These are phyloP conservation scores for Temnothorax nylanderi DNA, from an alignment of 1,140 invertebrate genomes.

Conservation along the genomic window DNA sequence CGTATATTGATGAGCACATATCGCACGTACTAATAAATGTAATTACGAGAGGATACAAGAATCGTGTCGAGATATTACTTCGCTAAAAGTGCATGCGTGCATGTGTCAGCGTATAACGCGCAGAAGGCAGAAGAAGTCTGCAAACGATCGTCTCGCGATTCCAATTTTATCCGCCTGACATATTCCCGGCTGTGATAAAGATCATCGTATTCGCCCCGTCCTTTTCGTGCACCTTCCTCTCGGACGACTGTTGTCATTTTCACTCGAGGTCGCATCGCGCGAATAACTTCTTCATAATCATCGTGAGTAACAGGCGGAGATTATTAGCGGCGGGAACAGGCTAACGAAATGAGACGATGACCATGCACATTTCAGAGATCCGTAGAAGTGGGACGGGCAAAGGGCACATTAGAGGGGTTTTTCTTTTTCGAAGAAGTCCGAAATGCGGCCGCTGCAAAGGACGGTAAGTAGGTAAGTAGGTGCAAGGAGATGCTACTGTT, in stretches of 20 bases:
- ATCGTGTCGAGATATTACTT: background rate
- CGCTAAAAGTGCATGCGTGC: background rate
- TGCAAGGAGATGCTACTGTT: conserved; percentile 54
- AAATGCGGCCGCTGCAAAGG: background rate
- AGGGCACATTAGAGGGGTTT: conserved; percentile 26
- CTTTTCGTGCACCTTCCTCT: background rate
- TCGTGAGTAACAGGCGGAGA: conserved; percentile 43
- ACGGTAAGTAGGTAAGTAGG: conserved; percentile 71
- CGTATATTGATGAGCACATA: background rate
- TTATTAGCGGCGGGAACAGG: conserved; percentile 45
- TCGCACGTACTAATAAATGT: background rate
- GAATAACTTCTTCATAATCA: conserved; percentile 37
- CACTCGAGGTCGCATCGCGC: conserved; percentile 9
- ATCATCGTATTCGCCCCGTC: background rate
- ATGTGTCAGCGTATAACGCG: background rate
- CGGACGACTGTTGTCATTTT: conserved; percentile 26
- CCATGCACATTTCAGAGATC: conserved; percentile 2
- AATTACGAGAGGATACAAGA: background rate
- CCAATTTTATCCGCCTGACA: background rate
- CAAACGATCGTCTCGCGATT: background rate
- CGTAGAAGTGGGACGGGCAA: conserved; percentile 25
- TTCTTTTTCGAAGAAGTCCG: conserved; percentile 39
- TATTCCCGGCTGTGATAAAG: background rate
- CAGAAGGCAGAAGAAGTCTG: background rate
- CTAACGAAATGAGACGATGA: conserved; percentile 61